Evolutionary conservation across 2,797 vertebrate genomes (phyloP).

Genomic region (Orestias chungarensis): DNA sequence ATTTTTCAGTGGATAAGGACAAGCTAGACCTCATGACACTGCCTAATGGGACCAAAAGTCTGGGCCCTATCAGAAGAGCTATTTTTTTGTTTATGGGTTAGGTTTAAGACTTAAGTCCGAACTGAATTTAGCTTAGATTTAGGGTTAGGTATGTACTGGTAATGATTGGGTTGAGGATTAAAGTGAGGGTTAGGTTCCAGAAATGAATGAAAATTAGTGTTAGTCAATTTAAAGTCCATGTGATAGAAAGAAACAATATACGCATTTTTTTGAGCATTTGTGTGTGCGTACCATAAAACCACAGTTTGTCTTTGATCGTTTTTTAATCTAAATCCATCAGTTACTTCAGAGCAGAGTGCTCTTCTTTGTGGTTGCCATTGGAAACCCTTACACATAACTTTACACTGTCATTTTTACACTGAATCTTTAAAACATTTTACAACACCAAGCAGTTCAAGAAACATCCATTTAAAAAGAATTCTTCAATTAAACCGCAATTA

Average conservation of each 20-base stretch:
- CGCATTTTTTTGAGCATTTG: conserved; percentile 14
- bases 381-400: conserved; percentile 49
- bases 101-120: no score
- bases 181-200: no score
- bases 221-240: no score
- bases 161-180: no score
- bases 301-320: conserved; percentile 43
- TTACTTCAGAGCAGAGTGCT: conserved; percentile 50
- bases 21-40: no score
- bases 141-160: no score
- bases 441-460: conserved; percentile 11
- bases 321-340: conserved; percentile 36
- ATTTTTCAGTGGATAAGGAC: no score
- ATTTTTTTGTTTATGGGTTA: no score
- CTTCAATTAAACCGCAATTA: neutral
- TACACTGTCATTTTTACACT: conserved; percentile 34
- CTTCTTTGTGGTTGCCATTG: conserved; percentile 44
- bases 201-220: no score
- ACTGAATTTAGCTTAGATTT: no score
- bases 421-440: conserved; percentile 33
- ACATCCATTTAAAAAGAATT: conserved; percentile 20
- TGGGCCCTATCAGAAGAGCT: no score
- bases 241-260: neutral
- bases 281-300: neutral
- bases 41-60: no score